phyloP scores from a whole-genome alignment of 2,888 invertebrate species.

The Apotomis betuletana region DNA sequence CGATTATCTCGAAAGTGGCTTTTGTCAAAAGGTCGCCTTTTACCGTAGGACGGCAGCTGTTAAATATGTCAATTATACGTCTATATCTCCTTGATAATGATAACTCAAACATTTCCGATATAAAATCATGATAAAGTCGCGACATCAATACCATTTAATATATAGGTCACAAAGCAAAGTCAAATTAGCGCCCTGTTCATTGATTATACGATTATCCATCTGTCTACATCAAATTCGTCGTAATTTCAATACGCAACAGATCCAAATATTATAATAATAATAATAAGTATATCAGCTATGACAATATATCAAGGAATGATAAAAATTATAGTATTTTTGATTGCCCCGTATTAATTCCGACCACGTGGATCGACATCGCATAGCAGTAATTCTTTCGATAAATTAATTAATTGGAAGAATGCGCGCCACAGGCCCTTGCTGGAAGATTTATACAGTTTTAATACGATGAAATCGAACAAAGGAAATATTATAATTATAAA shows the following conservation, averaged over 20 bases:
- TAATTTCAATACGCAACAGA: constrained; percentile 5
- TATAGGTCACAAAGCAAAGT: too few relatives aligned
- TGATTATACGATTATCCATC: too few relatives aligned
- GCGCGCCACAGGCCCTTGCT: not conserved
- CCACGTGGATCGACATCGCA: constrained; percentile 23
- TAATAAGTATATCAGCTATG: constrained; percentile 11
- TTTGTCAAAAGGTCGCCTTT: too few relatives aligned
- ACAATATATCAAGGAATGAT: constrained; percentile 4
- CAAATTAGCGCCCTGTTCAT: not conserved
- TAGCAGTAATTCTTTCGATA: constrained; percentile 28
- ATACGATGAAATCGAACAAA: not conserved
- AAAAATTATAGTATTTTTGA: constrained; percentile 22
- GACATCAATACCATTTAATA: too few relatives aligned
- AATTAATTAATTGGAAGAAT: constrained; percentile 33
- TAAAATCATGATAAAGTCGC: too few relatives aligned
- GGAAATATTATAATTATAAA: not conserved
- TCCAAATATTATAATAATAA: constrained; percentile 3
- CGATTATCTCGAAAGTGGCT: too few relatives aligned
- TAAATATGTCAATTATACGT: too few relatives aligned
- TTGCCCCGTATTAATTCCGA: constrained; percentile 20
- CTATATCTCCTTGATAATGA: too few relatives aligned
- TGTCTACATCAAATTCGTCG: too few relatives aligned
- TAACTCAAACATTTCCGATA: too few relatives aligned
- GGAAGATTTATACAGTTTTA: not conserved
- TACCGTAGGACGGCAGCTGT: too few relatives aligned